Conservation (phyloP, 1,140 invertebrate genomes). For the Alviniconcha marisindica region DNA sequence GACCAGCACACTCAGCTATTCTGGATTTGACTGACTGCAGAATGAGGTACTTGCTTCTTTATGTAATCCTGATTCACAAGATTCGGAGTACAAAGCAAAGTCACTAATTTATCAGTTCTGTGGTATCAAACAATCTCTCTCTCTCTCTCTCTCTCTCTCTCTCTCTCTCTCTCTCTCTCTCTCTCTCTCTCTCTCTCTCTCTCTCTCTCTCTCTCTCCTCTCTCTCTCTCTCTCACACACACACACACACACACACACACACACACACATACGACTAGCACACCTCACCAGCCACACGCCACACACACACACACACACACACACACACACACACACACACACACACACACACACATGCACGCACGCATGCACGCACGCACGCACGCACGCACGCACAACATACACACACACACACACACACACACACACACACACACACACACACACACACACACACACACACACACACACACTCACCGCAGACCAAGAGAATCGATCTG, state of each 20-base stretch:
- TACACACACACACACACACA: neutral
- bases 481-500: too few relatives aligned
- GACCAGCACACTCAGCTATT: too few relatives aligned
- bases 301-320: constrained; percentile 1
- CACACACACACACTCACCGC: neutral
- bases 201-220: neutral
- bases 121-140: too few relatives aligned
- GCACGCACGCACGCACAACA: neutral
- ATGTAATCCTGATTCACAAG: too few relatives aligned
- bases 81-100: too few relatives aligned
- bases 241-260: neutral
- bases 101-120: too few relatives aligned
- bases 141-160: neutral
- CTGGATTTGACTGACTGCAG: too few relatives aligned
- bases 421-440: constrained; percentile 1
- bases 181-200: neutral
- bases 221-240: neutral
- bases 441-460: constrained; percentile 2
- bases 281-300: too few relatives aligned
- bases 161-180: neutral
- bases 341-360: constrained; percentile 19
- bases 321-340: too few relatives aligned
- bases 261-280: neutral
- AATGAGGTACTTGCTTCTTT: too few relatives aligned
- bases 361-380: neutral